phyloP scores from a whole-genome alignment of 2,113 vertebrate genomes.

The Scortum barcoo region DNA sequence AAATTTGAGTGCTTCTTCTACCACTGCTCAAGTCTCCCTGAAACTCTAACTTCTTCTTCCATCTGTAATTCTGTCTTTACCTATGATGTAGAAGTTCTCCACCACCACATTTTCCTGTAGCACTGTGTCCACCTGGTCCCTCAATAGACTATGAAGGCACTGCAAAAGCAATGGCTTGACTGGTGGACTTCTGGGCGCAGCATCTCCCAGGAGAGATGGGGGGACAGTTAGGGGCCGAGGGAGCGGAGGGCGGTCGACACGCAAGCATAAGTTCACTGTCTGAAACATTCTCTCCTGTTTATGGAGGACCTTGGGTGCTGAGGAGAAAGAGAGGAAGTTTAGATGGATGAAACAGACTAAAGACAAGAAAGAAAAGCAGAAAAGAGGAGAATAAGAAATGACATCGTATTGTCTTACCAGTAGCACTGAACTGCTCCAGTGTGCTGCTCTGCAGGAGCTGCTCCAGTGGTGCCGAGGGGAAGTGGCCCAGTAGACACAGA shows the following conservation, averaged over 20 bases:
- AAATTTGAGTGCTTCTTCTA: too few relatives aligned
- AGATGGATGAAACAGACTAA: neutral
- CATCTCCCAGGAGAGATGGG: slow-evolving; percentile 12
- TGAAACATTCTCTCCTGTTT: slow-evolving; percentile 76
- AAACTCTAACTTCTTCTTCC: neutral
- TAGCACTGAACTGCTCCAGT: slow-evolving; percentile 73
- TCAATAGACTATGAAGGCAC: slow-evolving; percentile 79
- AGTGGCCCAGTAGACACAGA: slow-evolving; percentile 88
- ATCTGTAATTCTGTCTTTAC: slow-evolving; percentile 60
- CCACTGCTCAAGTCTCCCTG: too few relatives aligned
- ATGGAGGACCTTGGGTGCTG: slow-evolving; percentile 18
- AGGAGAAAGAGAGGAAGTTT: neutral
- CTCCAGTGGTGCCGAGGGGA: slow-evolving; percentile 84
- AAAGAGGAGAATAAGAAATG: too few relatives aligned
- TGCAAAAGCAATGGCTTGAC: slow-evolving; percentile 64
- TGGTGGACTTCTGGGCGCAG: fast-evolving
- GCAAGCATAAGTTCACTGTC: slow-evolving; percentile 86
- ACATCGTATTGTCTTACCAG: slow-evolving; percentile 72
- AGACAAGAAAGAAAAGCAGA: neutral
- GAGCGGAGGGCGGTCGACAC: slow-evolving; percentile 85
- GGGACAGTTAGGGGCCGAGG: slow-evolving; percentile 25
- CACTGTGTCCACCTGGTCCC: slow-evolving; percentile 39
- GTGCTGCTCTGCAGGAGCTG: slow-evolving; percentile 84
- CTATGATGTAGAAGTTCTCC: slow-evolving; percentile 85
- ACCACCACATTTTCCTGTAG: slow-evolving; percentile 80